Evolutionary conservation across 2,113 vertebrate genomes (phyloP).

Genomic region (Misgurnus mizolepis): DNA sequence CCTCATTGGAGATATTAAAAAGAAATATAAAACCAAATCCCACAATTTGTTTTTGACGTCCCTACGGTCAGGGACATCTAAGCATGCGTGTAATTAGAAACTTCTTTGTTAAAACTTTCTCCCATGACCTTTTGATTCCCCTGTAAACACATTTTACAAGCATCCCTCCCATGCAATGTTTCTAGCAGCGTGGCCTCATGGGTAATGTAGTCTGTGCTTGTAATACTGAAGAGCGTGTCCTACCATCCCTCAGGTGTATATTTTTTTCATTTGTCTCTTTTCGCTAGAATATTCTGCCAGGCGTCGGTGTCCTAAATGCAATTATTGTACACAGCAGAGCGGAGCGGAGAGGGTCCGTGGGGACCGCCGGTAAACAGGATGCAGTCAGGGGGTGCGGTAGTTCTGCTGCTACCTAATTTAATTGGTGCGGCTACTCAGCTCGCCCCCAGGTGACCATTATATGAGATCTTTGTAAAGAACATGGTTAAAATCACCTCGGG

Average conservation of each 20-base stretch:
- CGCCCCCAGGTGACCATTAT: slow-evolving; percentile 57
- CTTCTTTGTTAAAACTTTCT: slow-evolving; percentile 31
- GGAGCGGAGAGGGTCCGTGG: slow-evolving; percentile 36
- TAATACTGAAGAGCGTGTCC: slow-evolving; percentile 36
- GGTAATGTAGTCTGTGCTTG: slow-evolving; percentile 42
- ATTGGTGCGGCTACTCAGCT: slow-evolving; percentile 53
- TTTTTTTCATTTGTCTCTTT: slow-evolving; percentile 11
- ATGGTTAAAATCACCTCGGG: slow-evolving; percentile 52
- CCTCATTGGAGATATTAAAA: slow-evolving; percentile 27
- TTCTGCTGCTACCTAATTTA: slow-evolving; percentile 62
- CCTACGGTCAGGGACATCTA: not conserved
- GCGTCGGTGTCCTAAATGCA: slow-evolving; percentile 53
- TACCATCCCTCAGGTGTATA: slow-evolving; percentile 16
- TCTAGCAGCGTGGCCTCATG: slow-evolving; percentile 24
- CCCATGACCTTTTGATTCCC: slow-evolving; percentile 27
- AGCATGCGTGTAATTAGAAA: slow-evolving; percentile 6
- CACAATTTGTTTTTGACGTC: not conserved
- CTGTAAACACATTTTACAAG: slow-evolving; percentile 29
- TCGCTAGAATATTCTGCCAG: slow-evolving; percentile 50
- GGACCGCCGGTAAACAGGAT: slow-evolving; percentile 52
- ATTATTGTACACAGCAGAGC: slow-evolving; percentile 57
- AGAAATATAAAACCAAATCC: slow-evolving; percentile 1
- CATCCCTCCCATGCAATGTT: not conserved
- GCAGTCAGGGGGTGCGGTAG: slow-evolving; percentile 49
- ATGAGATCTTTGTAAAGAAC: slow-evolving; percentile 48